phyloP scores from a whole-genome alignment of 2,113 vertebrate species.

The Phocoena phocoena region DNA sequence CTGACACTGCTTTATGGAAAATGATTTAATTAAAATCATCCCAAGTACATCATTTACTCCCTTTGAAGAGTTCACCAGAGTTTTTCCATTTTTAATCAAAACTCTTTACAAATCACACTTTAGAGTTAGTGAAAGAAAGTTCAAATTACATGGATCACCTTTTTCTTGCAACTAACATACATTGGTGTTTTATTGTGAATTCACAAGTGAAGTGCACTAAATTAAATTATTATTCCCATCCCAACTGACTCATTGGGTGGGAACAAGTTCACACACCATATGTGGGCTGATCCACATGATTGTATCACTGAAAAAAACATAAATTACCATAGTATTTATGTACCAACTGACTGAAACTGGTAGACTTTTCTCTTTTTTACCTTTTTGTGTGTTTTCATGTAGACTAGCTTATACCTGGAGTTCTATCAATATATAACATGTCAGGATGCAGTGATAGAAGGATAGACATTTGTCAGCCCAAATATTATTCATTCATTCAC shows the following conservation, averaged over 20 bases:
- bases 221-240: slow-evolving; percentile 44
- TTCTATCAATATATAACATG: neutral
- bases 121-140: slow-evolving; percentile 42
- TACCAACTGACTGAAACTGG: neutral
- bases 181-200: slow-evolving; percentile 1
- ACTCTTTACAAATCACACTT: slow-evolving; percentile 30
- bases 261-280: neutral
- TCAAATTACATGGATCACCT: slow-evolving; percentile 36
- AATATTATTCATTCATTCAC: neutral
- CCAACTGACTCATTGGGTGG: neutral
- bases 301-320: neutral
- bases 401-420: neutral
- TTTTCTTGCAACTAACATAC: slow-evolving; percentile 44
- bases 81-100: slow-evolving; percentile 42
- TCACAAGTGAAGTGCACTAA: slow-evolving; percentile 12
- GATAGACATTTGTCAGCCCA: neutral
- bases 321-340: neutral
- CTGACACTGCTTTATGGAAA: neutral
- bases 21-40: slow-evolving; percentile 43
- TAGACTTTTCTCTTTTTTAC: neutral
- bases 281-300: neutral
- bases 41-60: neutral
- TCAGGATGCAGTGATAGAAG: neutral
- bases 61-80: neutral
- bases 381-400: neutral